Base-by-base conservation (phyloP, 2,888 invertebrate species). In the Ecliptopera silaceata region DNA sequence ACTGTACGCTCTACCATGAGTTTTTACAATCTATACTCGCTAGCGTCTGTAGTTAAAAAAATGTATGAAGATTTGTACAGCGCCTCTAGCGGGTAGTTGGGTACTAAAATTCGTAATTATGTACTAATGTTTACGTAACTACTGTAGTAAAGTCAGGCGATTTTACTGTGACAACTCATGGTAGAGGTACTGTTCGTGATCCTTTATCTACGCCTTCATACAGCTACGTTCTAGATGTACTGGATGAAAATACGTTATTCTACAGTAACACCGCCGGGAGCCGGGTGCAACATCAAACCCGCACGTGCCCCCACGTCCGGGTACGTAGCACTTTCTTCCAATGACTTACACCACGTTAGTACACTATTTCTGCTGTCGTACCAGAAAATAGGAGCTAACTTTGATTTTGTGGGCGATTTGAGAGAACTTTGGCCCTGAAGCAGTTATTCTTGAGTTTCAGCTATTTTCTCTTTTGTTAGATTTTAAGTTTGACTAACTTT, bases 211-310 rank as follows among this genome's bases (percentile, higher is more conserved):
- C 5, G 6, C 26, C 1, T 26, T 6, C 26, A 8, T 26, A 26
- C 8, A 6, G n/a, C n/a, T n/a, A n/a, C n/a, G n/a, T n/a, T n/a
- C n/a, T n/a, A n/a, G n/a, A n/a, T n/a, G n/a, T n/a, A 36, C 45
- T 12, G 34, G 34, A 12, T 4, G 4, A 31, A 5, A 32, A 11
- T 18, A 48, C 50, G 50, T n/a, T 29, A 39, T 45, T 43, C 26
- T 46, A 53, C 18, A 32, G 45, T 50, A 22, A 59, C 53, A 42
- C 62, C 44, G 45, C 53, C 52, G 70, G 67, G 69, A 63, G 20
- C 44, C 53, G 53, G 60, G 54, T 65, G 66, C 66, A 69, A 71
- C 70, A 77, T 79, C 70, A 79, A 79, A 71, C 46, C 53, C 39
- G 68, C 63, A 79, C 79, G 79, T 78, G 78, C 60, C 34, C 49